Evolutionary conservation across 92 coral and sea anemone genomes (phyloP), one percentile per base, ranked within the genome.

Genomic region (Hydrozoanthus gracilis): DNA sequence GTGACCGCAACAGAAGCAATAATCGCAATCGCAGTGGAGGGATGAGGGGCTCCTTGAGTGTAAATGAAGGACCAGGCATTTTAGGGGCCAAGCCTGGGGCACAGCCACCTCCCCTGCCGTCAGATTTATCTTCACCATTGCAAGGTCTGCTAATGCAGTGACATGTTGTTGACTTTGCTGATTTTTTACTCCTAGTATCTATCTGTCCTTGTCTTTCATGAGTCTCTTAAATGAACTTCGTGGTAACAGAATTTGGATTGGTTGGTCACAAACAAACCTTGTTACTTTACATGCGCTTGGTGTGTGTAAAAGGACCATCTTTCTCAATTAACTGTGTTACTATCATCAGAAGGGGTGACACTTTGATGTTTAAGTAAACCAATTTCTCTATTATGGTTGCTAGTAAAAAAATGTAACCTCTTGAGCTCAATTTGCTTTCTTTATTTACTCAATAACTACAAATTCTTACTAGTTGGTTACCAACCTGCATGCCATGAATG

Each of bases 11-110:
- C 76, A 90, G 93, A 67, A 88, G 66, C 78, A 51, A 46, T 68
- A 87, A 55, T 71, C 80, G 86, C 61, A 91, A 72, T 90, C 76
- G 88, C 75, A 83, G 69, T 6, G 86, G 86, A 66, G 88, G 84
- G 71, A 88, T 77, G 91, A 71, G 91, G 77, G 87, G 93, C 52
- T 35, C 60, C 79, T 60, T 92, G 80, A 78, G 88, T 60, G 44
- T 79, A 11, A 90, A 88, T 84, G 91, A 88, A 87, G 98, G 98
- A 73, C 96, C 95, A 52, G 98, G 98, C 86, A 95, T 95, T 70
- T 87, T 95, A 71, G 98, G 98, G 72, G 98, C 98, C 72, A 95
- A 95, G 90, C 98, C 98, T 64, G 98, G 98, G 51, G 95, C 91
- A 39, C 91, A 87, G 14, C 51, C 85, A 65, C 87, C 88, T 47